Percentiles rank a stretch among this genome's conserved stretches.
Evolutionary conservation across 2,797 vertebrate species (phyloP).

Genomic region (Gephyroberyx darwinii): DNA sequence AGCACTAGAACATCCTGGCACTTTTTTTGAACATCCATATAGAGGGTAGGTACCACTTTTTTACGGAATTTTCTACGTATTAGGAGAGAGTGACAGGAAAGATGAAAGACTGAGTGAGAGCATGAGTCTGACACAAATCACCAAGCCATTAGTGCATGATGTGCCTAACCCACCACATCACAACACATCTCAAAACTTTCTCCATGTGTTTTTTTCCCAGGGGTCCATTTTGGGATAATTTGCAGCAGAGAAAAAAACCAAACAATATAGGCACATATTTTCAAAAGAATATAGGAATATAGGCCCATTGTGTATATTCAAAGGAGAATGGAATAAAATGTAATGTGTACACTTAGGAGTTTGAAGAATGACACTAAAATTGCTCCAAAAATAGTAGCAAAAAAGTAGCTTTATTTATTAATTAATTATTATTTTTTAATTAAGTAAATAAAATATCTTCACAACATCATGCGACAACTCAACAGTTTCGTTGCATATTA

Average conservation of each 20-base stretch:
- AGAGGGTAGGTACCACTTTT: neutral
- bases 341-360: neutral
- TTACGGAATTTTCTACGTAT: neutral
- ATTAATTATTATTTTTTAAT: neutral
- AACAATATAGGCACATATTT: too few species aligned
- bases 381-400: too few species aligned
- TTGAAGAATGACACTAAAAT: neutral
- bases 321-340: neutral
- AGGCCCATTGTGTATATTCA: too few species aligned
- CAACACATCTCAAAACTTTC: slow-evolving; percentile 1
- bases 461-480: too few species aligned
- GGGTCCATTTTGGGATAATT: too few species aligned
- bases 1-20: neutral
- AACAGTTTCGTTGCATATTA: too few species aligned
- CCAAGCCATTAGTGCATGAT: neutral
- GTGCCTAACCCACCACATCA: neutral
- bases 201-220: too few species aligned
- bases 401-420: too few species aligned
- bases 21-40: neutral
- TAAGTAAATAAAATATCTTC: too few species aligned
- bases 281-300: neutral
- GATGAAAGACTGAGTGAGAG: slow-evolving; percentile 1
- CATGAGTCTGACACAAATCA: neutral
- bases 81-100: neutral
- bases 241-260: too few species aligned